phyloP scores from a whole-genome alignment of 2,888 invertebrate genomes.

The Chaetogeoica ovagalla region DNA sequence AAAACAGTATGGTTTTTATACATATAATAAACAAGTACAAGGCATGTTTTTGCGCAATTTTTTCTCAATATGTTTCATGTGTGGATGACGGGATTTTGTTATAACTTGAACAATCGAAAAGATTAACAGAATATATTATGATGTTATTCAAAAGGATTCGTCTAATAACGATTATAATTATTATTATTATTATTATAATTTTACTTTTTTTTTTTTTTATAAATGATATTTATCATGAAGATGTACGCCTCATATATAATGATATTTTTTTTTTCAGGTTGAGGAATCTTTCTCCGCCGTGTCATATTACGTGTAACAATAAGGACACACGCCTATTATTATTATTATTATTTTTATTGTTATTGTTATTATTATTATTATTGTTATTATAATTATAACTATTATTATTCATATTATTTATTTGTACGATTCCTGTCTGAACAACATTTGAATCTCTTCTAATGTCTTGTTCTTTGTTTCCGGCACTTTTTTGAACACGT shows the following conservation, averaged over 20 bases:
- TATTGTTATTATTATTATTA: no score
- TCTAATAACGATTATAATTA: background rate
- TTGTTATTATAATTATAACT: no score
- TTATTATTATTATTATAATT: background rate
- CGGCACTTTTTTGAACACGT: slow-evolving; percentile 83
- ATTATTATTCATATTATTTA: slow-evolving; percentile 57
- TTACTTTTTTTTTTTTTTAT: background rate
- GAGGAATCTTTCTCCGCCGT: slow-evolving; percentile 19
- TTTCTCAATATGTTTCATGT: no score
- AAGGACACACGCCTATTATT: background rate
- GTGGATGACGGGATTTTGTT: no score
- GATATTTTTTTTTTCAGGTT: background rate
- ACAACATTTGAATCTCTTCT: slow-evolving; percentile 85
- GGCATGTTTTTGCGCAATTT: no score
- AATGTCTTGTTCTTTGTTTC: slow-evolving; percentile 77
- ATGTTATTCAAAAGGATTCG: background rate
- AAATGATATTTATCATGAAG: background rate
- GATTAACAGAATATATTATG: background rate
- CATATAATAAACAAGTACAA: no score
- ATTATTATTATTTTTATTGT: no score
- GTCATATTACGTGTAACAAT: background rate
- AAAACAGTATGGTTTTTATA: no score
- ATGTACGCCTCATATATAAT: background rate
- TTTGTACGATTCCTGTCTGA: slow-evolving; percentile 71
- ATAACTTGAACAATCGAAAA: no score